phyloP scores from a whole-genome alignment of 2,113 vertebrate genomes.

The Arenaria interpres region DNA sequence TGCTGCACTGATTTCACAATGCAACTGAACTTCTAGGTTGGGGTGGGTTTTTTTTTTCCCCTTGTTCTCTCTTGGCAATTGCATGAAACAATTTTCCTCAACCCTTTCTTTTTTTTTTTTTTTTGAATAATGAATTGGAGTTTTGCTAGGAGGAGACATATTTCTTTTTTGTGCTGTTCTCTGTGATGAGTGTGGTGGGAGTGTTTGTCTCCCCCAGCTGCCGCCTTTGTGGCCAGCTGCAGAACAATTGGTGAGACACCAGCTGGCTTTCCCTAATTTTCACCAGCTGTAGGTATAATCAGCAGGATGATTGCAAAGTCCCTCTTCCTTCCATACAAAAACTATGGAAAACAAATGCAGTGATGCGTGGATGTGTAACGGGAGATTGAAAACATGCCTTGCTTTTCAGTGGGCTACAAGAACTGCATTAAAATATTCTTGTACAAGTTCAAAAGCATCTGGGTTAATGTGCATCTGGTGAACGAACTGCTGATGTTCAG shows the following conservation, averaged over 20 bases:
- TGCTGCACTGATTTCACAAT: background rate
- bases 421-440: background rate
- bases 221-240: conserved; percentile 31
- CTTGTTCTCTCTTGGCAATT: background rate
- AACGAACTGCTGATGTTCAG: background rate
- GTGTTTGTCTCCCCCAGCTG: conserved; percentile 23
- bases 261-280: conserved; percentile 42
- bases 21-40: background rate
- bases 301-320: conserved; percentile 18
- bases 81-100: background rate
- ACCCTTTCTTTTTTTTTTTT: background rate
- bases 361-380: background rate
- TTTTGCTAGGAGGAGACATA: background rate
- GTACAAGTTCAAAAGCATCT: background rate
- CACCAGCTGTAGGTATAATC: conserved; percentile 49
- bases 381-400: background rate
- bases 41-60: fast-evolving
- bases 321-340: background rate
- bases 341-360: background rate
- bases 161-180: background rate
- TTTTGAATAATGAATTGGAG: background rate
- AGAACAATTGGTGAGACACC: conserved; percentile 46
- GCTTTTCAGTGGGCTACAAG: background rate
- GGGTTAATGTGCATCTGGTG: background rate
- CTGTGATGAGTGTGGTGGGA: background rate